Evolutionary conservation across 2,113 vertebrate species (phyloP).

Genomic region (Hippocampus barbouri): DNA sequence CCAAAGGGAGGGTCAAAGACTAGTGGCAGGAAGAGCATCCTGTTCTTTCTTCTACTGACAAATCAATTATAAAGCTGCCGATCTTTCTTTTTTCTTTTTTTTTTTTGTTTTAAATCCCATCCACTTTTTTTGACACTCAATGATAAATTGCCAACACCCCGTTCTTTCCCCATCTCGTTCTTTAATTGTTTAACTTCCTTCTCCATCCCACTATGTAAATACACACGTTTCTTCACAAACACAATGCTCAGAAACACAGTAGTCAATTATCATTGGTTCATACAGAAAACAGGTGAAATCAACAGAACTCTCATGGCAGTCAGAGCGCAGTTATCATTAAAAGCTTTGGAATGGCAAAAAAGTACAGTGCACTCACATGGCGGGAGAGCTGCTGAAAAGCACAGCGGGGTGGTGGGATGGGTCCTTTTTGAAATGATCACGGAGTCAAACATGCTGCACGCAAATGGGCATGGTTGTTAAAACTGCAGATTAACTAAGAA

Average conservation of each 20-base stretch:
- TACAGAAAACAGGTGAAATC: constrained; percentile 62
- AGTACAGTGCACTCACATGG: constrained; percentile 57
- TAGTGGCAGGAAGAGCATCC: constrained; percentile 38
- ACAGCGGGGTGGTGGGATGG: constrained; percentile 8
- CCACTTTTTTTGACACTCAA: constrained; percentile 6
- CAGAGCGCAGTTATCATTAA: constrained; percentile 35
- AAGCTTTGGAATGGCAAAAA: constrained; percentile 63
- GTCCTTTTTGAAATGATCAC: constrained; percentile 37
- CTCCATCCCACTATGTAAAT: constrained; percentile 38
- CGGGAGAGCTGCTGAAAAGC: constrained; percentile 33
- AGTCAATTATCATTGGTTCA: constrained; percentile 65
- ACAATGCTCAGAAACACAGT: constrained; percentile 73
- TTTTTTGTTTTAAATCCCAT: neutral
- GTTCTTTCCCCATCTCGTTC: constrained; percentile 29
- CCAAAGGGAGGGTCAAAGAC: constrained; percentile 31
- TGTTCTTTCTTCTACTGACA: constrained; percentile 15
- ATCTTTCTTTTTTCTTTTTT: constrained; percentile 25
- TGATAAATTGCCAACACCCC: constrained; percentile 23
- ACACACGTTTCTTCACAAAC: constrained; percentile 62
- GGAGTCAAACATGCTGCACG: constrained; percentile 32
- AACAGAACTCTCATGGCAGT: constrained; percentile 25
- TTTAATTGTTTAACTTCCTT: constrained; percentile 63
- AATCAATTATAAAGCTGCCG: neutral
- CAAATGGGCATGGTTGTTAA: constrained; percentile 22
- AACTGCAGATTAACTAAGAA: constrained; percentile 52